Percentiles rank a stretch among this genome's conserved stretches.
phyloP scores from a whole-genome alignment of 2,113 vertebrate genomes.

The Sclerurus mexicanus region DNA sequence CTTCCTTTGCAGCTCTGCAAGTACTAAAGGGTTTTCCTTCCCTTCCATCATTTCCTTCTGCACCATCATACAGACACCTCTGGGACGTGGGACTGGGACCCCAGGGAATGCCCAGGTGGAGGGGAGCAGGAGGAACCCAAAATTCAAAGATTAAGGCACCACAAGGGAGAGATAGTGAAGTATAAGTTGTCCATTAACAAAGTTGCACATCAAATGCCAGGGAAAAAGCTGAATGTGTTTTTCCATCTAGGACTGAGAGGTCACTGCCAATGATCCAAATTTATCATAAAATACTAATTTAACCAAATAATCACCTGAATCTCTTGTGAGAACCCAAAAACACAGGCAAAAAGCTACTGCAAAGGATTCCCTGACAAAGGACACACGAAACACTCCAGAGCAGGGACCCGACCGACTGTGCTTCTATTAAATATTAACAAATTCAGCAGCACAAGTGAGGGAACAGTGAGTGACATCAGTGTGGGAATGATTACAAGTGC shows the following conservation, averaged over 20 bases:
- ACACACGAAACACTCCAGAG: fast-evolving
- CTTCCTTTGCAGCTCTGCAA: fast-evolving
- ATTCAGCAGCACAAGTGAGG: not conserved
- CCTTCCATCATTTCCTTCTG: fast-evolving
- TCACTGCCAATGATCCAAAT: not conserved
- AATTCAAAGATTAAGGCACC: not conserved
- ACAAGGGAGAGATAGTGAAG: no score
- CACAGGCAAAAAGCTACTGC: not conserved
- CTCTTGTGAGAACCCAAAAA: not conserved
- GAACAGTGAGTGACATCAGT: not conserved
- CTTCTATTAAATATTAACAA: constrained; percentile 3
- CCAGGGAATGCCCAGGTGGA: not conserved
- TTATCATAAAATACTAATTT: not conserved
- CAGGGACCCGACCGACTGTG: not conserved
- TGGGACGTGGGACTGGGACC: fast-evolving
- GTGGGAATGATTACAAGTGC: constrained; percentile 32
- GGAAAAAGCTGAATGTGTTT: not conserved
- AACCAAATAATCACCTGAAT: not conserved
- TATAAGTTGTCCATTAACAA: not conserved
- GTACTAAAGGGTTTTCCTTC: fast-evolving
- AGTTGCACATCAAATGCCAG: not conserved
- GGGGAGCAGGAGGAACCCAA: not conserved
- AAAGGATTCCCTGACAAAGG: not conserved
- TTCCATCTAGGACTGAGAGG: not conserved
- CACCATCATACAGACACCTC: fast-evolving